Evolutionary conservation across 2,888 invertebrate species (phyloP).

Genomic region (Drosophila atroscutellata): DNA sequence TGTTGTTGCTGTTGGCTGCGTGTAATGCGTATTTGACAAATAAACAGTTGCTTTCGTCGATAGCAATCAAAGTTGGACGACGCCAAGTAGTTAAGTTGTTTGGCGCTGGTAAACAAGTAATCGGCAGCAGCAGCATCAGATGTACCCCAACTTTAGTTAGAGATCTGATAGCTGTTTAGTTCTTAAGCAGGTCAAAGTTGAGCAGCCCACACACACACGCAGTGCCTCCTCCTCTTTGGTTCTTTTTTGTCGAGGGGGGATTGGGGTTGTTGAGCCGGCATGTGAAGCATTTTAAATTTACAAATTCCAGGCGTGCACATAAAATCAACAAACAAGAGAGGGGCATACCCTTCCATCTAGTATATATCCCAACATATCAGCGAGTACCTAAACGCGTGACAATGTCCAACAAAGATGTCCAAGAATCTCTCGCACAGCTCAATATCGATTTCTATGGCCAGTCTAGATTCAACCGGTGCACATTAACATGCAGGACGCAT

Average conservation of each 20-base stretch:
- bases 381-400: conserved; percentile 61
- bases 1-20: conserved; percentile 56
- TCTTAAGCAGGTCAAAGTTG: conserved; percentile 61
- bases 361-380: conserved; percentile 22
- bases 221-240: neutral
- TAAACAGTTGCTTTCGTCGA: conserved; percentile 77
- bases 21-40: conserved; percentile 81
- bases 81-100: conserved; percentile 78
- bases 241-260: neutral
- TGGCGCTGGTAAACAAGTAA: conserved; percentile 78
- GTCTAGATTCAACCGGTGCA: conserved; percentile 32
- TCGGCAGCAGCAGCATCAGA: conserved; percentile 37
- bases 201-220: conserved; percentile 10
- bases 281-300: conserved; percentile 79
- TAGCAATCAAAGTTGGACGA: conserved; percentile 71
- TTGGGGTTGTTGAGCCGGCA: conserved; percentile 29
- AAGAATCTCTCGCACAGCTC: conserved; percentile 53
- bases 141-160: conserved; percentile 11
- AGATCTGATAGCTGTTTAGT: conserved; percentile 49
- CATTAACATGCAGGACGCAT: conserved; percentile 83
- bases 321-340: conserved; percentile 73
- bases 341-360: neutral
- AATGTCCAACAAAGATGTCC: conserved; percentile 52
- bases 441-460: conserved; percentile 55
- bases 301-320: conserved; percentile 77